Evolutionary conservation across 1,140 invertebrate genomes (phyloP), one percentile per base, ranked within the genome.

Genomic region (Drosophila fuyamai): DNA sequence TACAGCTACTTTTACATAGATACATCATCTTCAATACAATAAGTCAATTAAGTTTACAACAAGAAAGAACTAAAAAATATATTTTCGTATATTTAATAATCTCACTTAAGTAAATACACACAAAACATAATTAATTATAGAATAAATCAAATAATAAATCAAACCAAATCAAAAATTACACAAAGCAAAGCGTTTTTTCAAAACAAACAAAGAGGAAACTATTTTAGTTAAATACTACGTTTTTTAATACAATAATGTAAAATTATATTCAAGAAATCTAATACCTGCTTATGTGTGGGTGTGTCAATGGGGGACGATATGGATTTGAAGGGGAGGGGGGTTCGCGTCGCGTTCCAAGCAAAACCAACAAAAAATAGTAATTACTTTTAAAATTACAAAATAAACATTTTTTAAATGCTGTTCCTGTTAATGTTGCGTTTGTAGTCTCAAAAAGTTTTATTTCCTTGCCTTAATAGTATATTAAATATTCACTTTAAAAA

Each of bases 401-500:
- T 77, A 89, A 89, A 88, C 83, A 88, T 88, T 88, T 88, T 86
- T 68, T 86, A 86, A 88, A 89, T 89, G 84, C 84, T 84, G 77
- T 89, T 89, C 84, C 84, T 89, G 84, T 89, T 89, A 90, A 76
- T 90, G 84, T 89, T 89, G 84, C 84, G 84, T 89, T 89, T 88
- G 74, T 84, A 89, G 84, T 89, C 84, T 89, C 84, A 89, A 89
- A 76, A 89, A 81, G 85, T 89, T 85, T 66, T 79, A 62, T 65
- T 89, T 59, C 58, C 66, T 47, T 70, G 57, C 57, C 58, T 41
- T 74, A 67, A 61, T 46, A 58, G 47, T 46, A 78, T 16, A 29
- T 63, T 66, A 62, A 46, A 40, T 48, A 66, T 63, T 68, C 61
- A 27, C 60, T 51, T 56, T 41, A 38, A 54, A 67, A 44, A 40